phyloP scores from a whole-genome alignment of 1,140 invertebrate genomes.

The Campoletis sonorensis region DNA sequence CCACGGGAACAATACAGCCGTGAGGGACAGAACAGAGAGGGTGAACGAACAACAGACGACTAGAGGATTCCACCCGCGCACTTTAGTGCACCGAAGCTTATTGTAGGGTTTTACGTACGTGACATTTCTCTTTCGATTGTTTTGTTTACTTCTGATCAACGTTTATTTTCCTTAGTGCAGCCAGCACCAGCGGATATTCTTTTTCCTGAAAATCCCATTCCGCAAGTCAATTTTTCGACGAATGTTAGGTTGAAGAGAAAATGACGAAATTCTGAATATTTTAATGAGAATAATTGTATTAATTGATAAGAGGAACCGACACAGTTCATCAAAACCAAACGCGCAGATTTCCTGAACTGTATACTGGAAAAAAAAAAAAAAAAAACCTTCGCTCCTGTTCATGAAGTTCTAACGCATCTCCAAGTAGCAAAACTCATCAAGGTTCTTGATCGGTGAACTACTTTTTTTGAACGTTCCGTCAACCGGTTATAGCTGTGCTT shows the following conservation, averaged over 20 bases:
- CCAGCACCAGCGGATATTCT: no score
- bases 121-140: not conserved
- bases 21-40: not conserved
- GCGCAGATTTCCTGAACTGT: not conserved
- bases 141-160: not conserved
- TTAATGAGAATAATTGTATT: no score
- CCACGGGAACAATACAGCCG: conserved; percentile 10
- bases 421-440: not conserved
- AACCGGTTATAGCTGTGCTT: conserved; percentile 41
- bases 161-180: not conserved
- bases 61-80: no score
- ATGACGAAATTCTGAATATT: not conserved
- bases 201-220: no score
- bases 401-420: conserved; percentile 1
- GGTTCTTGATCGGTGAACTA: conserved; percentile 16
- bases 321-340: no score
- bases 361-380: not conserved
- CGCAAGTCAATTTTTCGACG: no score
- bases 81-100: no score
- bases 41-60: not conserved
- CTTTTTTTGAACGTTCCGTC: conserved; percentile 40
- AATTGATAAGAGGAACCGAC: no score
- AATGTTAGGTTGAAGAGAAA: not conserved
- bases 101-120: no score
- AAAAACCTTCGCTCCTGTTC: not conserved